Base-by-base conservation (phyloP, 2,113 vertebrate genomes). In the Scytalopus superciliaris region DNA sequence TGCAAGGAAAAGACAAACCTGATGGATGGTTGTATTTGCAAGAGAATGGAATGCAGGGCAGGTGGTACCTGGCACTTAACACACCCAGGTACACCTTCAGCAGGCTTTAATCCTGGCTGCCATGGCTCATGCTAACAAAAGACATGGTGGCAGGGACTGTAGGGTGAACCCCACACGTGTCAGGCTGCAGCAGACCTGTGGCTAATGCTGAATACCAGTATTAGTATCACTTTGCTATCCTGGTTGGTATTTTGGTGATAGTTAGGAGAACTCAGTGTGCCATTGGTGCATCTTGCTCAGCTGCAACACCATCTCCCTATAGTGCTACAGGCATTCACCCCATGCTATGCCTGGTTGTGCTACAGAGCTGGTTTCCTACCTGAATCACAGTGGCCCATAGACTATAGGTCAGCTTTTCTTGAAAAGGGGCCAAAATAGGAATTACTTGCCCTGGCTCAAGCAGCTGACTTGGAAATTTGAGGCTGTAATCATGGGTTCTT, bases 201-300 rank as follows among this genome's bases (percentile, higher is more conserved):
- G 3, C 1, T 59, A 33, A 13, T 55, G 70, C 39, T 37, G 21
- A 69, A 40, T 24, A 10, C 21, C 3, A 3, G 24, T 22, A 10
- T 12, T 62, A 37, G 12, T 56, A 14, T 25, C 37, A 56, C 19
- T 75, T 42, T 33, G 40, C 40, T 92, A 6, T 67, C 15, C 2
- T 0, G 0, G 33, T 14, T 84, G 42, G 39, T 55, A 18, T 2
- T 3, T 2, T 35, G 40, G 22, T 53, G 49, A 7, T 62, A 42
- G 70, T 63, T 17, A 59, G 76, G 27, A 87, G 69, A 89, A 44
- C 19, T 75, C 39, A 6, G 33, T 0, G 0, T 52, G 19, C 42
- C 14, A 6, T 14, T 0, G 0, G 19, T 22, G n/a, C 0, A 0
- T 24, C 39, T 64, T 47, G 23, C 74, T 62, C 59, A 69, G 21